Base-by-base conservation (phyloP, 2,797 vertebrate genomes). In the Podarcis lilfordi region DNA sequence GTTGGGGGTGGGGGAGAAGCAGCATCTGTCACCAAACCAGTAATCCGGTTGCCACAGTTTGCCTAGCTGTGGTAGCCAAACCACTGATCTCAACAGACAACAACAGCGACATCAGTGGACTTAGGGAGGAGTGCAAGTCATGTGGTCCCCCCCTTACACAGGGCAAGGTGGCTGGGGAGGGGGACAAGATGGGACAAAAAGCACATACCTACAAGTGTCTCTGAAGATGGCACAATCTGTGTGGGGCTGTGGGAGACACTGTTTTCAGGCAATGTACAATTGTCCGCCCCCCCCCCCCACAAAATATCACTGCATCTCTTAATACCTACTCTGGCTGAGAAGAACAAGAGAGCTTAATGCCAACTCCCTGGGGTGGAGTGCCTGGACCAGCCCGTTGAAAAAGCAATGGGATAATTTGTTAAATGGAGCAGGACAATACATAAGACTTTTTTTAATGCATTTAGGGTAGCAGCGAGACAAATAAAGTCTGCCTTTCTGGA, bases 171-270 rank as follows among this genome's bases (percentile, higher is more conserved):
- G 23, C 8, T 72, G 66, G 76, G 71, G n/a, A 25, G 9, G 66
- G 27, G 8, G 40, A 74, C 72, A 76, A 17, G 71, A 10, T 45
- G 3, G 37, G 59, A 7, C 27, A 69, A 82, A 59, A 71, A 84
- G 23, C 68, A 69, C 68, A 8, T n/a, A 80, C 40, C 61, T 82
- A 68, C 69, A 76, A 76, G 59, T 55, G 75, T 80, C n/a, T 50
- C 68, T 45, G 55, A 19, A 76, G 69, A 17, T 82, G 80, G 40
- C 80, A 82, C 32, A 45, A 25, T 50, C 76, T 66, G 35, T 75
- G 59, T 50, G 72, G 68, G 35, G 15, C 32, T 68, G 55, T 68
- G 71, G 77, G 76, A 85, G 71, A 89, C 69, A 89, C 35, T 64
- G 55, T 40, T 43, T 61, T 84, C 35, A 79, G 6, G 69, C n/a